Percentiles rank a stretch among this genome's conserved stretches.
phyloP scores from a whole-genome alignment of 1,140 invertebrate genomes.

The Trigoniulus corallinus region DNA sequence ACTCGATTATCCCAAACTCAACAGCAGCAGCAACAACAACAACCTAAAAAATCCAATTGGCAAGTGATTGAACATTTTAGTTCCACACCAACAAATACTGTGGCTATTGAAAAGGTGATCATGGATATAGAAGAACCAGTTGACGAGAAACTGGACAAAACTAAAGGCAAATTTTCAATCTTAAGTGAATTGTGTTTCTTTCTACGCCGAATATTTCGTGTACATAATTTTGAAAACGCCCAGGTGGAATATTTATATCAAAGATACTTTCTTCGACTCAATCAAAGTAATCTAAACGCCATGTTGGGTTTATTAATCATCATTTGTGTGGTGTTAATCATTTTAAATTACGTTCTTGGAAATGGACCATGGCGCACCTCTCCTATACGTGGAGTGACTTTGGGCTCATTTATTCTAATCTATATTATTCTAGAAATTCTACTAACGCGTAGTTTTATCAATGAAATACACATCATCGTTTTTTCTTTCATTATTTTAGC shows the following conservation, averaged over 20 bases:
- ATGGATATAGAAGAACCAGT: neutral
- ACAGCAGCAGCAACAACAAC: constrained; percentile 17
- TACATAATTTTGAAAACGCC: constrained; percentile 47
- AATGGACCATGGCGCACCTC: constrained; percentile 14
- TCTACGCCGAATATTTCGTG: constrained; percentile 29
- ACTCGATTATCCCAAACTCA: neutral
- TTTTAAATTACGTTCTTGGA: constrained; percentile 26
- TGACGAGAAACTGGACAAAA: constrained; percentile 17
- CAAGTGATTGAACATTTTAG: constrained; percentile 67
- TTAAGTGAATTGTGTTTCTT: constrained; percentile 18
- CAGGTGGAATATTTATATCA: constrained; percentile 81
- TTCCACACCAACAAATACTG: neutral
- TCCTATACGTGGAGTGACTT: constrained; percentile 16
- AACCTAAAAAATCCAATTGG: constrained; percentile 55
- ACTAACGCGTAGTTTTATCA: constrained; percentile 61
- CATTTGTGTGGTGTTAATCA: constrained; percentile 41
- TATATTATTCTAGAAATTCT: constrained; percentile 50
- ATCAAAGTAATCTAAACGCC: constrained; percentile 74
- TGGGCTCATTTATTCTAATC: constrained; percentile 23
- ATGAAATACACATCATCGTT: constrained; percentile 65
- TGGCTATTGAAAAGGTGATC: neutral
- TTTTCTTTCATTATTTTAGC: constrained; percentile 60
- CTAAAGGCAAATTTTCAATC: constrained; percentile 13
- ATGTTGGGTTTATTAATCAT: constrained; percentile 55
- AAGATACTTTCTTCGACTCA: constrained; percentile 79